These are phyloP conservation scores for Diplosoma virens DNA, from an alignment of 23 tunicate species.

Conservation along the genomic window DNA sequence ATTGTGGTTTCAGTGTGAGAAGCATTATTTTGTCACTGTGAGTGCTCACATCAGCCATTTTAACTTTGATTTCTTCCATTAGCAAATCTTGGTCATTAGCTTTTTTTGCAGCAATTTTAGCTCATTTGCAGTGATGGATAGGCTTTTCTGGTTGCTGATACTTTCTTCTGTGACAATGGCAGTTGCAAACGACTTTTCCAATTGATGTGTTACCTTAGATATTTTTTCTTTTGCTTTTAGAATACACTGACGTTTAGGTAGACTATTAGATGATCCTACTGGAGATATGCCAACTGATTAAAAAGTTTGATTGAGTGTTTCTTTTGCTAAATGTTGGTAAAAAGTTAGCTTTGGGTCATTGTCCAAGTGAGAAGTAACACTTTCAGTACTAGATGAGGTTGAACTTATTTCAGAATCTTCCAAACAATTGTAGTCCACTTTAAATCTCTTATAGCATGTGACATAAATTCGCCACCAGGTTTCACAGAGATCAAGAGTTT, in stretches of 20 bases:
- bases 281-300: constrained; percentile 1
- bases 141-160: not conserved
- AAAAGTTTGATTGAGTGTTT: constrained; percentile 4
- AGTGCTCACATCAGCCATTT: not conserved
- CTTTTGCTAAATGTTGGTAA: not conserved
- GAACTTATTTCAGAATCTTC: not conserved
- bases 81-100: not conserved
- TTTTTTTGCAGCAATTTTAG: not conserved
- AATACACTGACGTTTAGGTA: not conserved
- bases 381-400: not conserved
- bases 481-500: constrained; percentile 8
- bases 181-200: not conserved
- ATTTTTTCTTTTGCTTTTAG: not conserved
- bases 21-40: not conserved
- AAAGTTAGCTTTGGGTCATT: not conserved
- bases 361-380: not conserved
- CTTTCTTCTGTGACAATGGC: not conserved
- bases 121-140: not conserved
- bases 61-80: not conserved
- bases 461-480: constrained; percentile 16
- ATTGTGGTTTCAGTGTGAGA: not conserved
- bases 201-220: not conserved
- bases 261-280: not conserved
- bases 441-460: constrained; percentile 2
- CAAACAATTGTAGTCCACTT: not conserved